Percentiles rank a stretch among this genome's conserved stretches.
Evolutionary conservation across 2,888 invertebrate genomes (phyloP).

Genomic region (Caenorhabditis uteleia): DNA sequence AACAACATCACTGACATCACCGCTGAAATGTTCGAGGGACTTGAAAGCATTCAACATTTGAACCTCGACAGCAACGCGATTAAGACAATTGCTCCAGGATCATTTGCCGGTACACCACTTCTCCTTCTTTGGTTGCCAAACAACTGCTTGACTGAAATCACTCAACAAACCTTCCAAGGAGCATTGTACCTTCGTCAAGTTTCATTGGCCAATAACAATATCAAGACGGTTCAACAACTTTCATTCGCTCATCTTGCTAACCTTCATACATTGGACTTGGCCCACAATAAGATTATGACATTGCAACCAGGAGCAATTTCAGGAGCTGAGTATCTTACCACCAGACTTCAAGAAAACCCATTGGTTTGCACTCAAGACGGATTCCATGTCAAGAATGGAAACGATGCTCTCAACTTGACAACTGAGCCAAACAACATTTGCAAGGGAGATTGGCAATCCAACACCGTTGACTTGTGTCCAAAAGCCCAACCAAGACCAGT

Average conservation of each 20-base stretch:
- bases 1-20: slow-evolving; percentile 64
- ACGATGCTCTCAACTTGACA: slow-evolving; percentile 67
- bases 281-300: slow-evolving; percentile 77
- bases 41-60: slow-evolving; percentile 68
- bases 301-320: slow-evolving; percentile 61
- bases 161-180: slow-evolving; percentile 66
- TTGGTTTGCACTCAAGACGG: slow-evolving; percentile 68
- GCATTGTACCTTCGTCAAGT: slow-evolving; percentile 68
- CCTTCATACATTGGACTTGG: slow-evolving; percentile 85
- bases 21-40: slow-evolving; percentile 59
- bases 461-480: slow-evolving; percentile 61
- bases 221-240: slow-evolving; percentile 61
- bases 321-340: slow-evolving; percentile 63
- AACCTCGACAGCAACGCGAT: slow-evolving; percentile 68
- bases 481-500: slow-evolving; percentile 46
- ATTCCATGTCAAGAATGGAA: slow-evolving; percentile 69
- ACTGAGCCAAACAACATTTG: slow-evolving; percentile 67
- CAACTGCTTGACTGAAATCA: slow-evolving; percentile 65
- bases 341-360: slow-evolving; percentile 69
- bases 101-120: slow-evolving; percentile 69
- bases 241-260: slow-evolving; percentile 82
- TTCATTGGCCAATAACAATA: slow-evolving; percentile 69
- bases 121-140: slow-evolving; percentile 68
- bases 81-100: slow-evolving; percentile 63
- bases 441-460: slow-evolving; percentile 53